Evolutionary conservation across 1,140 invertebrate species (phyloP).

Genomic region (Drosophila athabasca): DNA sequence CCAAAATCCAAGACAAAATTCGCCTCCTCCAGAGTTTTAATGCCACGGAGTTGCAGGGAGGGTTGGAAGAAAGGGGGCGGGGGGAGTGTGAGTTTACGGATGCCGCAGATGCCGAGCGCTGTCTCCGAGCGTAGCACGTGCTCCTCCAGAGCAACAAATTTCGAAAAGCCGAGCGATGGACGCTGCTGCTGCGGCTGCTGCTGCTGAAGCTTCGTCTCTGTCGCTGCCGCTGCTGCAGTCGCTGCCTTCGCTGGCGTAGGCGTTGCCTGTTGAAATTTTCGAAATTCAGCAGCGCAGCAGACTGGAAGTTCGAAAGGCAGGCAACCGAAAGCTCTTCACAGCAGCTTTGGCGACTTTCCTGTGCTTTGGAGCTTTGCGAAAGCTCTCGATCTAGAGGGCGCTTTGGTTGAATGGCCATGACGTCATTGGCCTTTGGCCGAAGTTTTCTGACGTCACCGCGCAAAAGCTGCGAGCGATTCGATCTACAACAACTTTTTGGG

Average conservation of each 20-base stretch:
- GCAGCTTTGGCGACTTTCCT: conserved; percentile 8
- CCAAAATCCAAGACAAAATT: conserved; percentile 14
- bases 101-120: conserved; percentile 50
- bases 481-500: conserved; percentile 10
- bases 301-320: conserved; percentile 58
- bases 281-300: conserved; percentile 30
- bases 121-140: conserved; percentile 53
- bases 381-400: neutral
- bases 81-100: conserved; percentile 9
- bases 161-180: no score
- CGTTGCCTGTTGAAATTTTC: conserved; percentile 77
- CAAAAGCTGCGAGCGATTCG: no score
- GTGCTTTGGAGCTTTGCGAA: no score
- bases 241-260: conserved; percentile 12
- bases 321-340: conserved; percentile 6
- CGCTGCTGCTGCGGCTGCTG: conserved; percentile 24
- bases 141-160: conserved; percentile 29
- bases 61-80: neutral
- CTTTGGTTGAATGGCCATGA: no score
- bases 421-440: no score
- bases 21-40: neutral
- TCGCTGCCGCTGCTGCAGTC: conserved; percentile 3
- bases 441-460: no score
- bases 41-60: neutral
- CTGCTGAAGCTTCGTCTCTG: conserved; percentile 27